phyloP scores from a whole-genome alignment of 2,888 invertebrate species.

The Xylota segnis region DNA sequence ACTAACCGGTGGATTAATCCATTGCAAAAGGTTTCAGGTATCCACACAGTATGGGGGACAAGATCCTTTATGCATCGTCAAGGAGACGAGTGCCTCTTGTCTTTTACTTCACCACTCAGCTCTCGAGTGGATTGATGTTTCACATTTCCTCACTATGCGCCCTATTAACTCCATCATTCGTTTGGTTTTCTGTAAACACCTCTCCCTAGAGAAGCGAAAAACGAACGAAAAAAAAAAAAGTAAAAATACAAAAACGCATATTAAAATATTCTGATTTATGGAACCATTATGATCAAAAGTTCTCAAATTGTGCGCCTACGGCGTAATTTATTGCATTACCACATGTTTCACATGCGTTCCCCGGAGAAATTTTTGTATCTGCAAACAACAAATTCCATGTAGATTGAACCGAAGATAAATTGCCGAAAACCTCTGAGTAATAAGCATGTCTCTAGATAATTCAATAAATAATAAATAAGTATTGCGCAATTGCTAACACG shows the following conservation, averaged over 20 bases:
- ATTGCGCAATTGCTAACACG: constrained; percentile 70
- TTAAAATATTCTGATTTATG: constrained; percentile 73
- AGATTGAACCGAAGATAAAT: constrained; percentile 69
- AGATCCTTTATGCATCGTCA: too few relatives aligned
- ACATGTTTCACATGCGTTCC: constrained; percentile 69
- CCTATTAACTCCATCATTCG: background rate
- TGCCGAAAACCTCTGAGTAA: constrained; percentile 66
- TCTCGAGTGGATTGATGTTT: too few relatives aligned
- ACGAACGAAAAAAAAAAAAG: background rate
- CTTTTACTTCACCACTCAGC: too few relatives aligned
- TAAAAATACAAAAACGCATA: constrained; percentile 5
- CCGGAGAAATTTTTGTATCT: constrained; percentile 60
- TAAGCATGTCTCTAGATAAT: constrained; percentile 74
- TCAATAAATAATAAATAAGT: constrained; percentile 75
- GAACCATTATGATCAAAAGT: constrained; percentile 64
- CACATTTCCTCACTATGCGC: background rate
- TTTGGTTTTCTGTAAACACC: constrained; percentile 10
- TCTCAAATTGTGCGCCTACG: constrained; percentile 62
- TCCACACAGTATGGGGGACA: too few relatives aligned
- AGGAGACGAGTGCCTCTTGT: too few relatives aligned
- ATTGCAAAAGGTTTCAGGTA: too few relatives aligned
- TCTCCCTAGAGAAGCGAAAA: constrained; percentile 10
- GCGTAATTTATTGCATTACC: constrained; percentile 72
- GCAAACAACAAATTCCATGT: constrained; percentile 64
- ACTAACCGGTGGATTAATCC: too few relatives aligned